Evolutionary conservation across 2,888 invertebrate species (phyloP), one percentile per base, ranked within the genome.

Genomic region (Luffia ferchaultella): DNA sequence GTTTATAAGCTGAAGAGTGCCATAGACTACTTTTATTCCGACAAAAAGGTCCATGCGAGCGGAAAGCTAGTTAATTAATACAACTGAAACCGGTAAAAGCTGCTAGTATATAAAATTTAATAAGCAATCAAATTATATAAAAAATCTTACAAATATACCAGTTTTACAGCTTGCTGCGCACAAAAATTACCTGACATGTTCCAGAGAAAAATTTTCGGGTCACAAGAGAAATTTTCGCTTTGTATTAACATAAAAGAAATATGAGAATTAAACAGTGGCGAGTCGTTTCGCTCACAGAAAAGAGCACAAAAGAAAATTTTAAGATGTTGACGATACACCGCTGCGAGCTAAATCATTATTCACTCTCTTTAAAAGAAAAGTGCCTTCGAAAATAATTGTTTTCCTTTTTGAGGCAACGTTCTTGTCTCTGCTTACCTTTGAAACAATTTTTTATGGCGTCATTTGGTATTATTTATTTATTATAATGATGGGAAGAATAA

Each of bases 261-360:
- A 30, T 30, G 12, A 30, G 30, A 30, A 30, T 30, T 30, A 30
- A 30, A 30, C 30, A 30, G 30, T 30, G 30, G 30, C 30, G 12
- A 30, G 30, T 30, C 30, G 30, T 30, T 30, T 30, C 30, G 30
- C 12, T 3, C 30, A 7, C 12, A 3, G 30, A 30, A 30, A 30
- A 30, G 12, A 30, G 12, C 3, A 12, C 30, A 30, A 30, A 30
- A 30, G 30, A 30, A 12, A 30, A 30, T 7, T 30, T 30, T 30
- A 12, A 30, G 30, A 30, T 30, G 30, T 30, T 7, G 3, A 62
- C 54, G 64, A 62, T 59, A 62, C 58, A 62, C 57, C 57, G 61
- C 67, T 62, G 48, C 51, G 51, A 60, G 70, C 62, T 48, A 58
- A 64, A 67, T 66, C 62, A 66, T 70, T 70, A 68, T 58, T 68